These are phyloP conservation scores for Notiomystis cincta DNA, from an alignment of 2,113 vertebrate genomes.

Conservation along the genomic window DNA sequence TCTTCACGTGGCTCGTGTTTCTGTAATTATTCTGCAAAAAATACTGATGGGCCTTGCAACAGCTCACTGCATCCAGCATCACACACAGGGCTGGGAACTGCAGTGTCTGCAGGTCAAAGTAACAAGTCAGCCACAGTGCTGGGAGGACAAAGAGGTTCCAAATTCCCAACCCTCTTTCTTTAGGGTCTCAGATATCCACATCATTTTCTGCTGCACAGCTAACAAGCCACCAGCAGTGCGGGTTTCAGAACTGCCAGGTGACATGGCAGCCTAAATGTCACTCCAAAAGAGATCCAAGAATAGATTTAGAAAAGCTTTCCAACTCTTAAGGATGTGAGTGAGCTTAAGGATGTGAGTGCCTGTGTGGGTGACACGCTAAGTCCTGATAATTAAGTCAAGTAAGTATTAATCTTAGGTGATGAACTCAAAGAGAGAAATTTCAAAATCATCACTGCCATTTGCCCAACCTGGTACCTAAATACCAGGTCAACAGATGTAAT, in stretches of 20 bases:
- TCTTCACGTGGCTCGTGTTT: fast-evolving
- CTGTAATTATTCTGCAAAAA: background rate
- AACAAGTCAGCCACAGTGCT: background rate
- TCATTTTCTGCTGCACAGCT: background rate
- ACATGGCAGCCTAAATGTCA: background rate
- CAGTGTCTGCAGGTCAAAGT: background rate
- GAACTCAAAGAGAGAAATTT: background rate
- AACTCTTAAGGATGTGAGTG: background rate
- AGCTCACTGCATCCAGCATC: background rate
- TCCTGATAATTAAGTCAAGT: background rate
- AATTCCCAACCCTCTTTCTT: background rate
- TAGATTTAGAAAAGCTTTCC: background rate
- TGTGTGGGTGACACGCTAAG: background rate
- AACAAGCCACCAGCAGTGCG: background rate
- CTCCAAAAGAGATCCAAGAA: background rate
- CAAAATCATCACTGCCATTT: background rate
- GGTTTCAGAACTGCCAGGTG: background rate
- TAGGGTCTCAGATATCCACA: background rate
- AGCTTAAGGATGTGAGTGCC: background rate
- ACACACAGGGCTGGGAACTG: background rate
- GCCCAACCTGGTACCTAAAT: background rate
- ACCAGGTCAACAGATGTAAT: background rate
- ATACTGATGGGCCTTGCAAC: background rate
- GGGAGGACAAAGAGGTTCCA: background rate
- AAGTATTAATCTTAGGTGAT: background rate